These are phyloP conservation scores for Drosophila imparisetae DNA, from an alignment of 2,888 invertebrate species.

Conservation along the genomic window DNA sequence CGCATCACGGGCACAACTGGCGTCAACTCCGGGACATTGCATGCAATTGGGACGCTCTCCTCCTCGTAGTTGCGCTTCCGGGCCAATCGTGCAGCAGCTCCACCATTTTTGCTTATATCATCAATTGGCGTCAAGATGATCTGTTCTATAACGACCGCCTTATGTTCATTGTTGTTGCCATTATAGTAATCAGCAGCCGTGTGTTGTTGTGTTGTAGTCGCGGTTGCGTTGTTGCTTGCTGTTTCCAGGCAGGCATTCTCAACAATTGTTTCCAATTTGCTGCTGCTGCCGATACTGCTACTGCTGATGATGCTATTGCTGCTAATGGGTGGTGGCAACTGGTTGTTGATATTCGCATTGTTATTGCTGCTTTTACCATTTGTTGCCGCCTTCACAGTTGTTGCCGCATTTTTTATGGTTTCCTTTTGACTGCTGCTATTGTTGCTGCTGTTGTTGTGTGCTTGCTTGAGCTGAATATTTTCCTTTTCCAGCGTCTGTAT, in stretches of 20 bases:
- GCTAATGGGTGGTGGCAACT: conserved; percentile 47
- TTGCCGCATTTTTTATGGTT: conserved; percentile 25
- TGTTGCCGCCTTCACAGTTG: conserved; percentile 12
- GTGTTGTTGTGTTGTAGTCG: conserved; percentile 8
- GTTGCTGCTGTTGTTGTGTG: conserved; percentile 29
- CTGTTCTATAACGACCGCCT: conserved; percentile 34
- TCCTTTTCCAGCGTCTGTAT: conserved; percentile 88
- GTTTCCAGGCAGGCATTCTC: conserved; percentile 72
- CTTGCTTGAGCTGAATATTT: conserved; percentile 80
- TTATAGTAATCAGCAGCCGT: conserved; percentile 49
- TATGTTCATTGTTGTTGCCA: conserved; percentile 53
- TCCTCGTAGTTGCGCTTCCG: conserved; percentile 83
- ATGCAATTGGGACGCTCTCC: conserved; percentile 41
- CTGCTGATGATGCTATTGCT: conserved; percentile 6
- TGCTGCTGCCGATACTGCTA: conserved; percentile 14
- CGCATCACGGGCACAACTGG: conserved; percentile 40
- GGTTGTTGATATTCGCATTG: conserved; percentile 37
- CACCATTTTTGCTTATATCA: conserved; percentile 46
- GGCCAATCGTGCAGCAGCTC: conserved; percentile 57
- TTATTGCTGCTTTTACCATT: conserved; percentile 59
- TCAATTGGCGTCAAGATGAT: conserved; percentile 37
- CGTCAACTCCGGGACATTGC: conserved; percentile 44
- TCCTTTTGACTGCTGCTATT: conserved; percentile 46
- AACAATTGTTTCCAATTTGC: conserved; percentile 75
- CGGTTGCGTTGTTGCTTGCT: conserved; percentile 9